These are phyloP conservation scores for Silurus glanis DNA, from an alignment of 2,113 vertebrate genomes.

Conservation along the genomic window DNA sequence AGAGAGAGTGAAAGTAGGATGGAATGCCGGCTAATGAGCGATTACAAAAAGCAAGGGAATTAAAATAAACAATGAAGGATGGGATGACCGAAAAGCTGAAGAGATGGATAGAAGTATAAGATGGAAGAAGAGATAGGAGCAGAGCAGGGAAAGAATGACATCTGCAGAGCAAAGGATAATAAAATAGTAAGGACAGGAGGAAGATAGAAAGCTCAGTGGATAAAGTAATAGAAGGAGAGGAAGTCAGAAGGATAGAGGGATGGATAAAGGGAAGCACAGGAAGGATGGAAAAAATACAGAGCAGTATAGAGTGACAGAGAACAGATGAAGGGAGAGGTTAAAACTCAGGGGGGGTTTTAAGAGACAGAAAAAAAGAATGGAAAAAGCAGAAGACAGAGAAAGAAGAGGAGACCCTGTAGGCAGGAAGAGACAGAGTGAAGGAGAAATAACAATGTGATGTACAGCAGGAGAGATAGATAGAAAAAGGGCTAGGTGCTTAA, in stretches of 20 bases:
- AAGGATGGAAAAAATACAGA: not conserved
- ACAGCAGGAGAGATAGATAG: not conserved
- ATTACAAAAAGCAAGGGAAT: not conserved
- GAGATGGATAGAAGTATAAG: not conserved
- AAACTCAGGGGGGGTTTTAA: not conserved
- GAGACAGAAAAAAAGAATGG: not conserved
- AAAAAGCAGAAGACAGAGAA: not conserved
- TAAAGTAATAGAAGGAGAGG: not conserved
- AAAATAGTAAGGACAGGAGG: not conserved
- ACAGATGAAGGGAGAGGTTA: not conserved
- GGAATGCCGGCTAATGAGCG: no score
- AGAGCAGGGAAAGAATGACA: not conserved
- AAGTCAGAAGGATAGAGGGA: not conserved
- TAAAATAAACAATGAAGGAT: not conserved
- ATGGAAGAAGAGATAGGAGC: not conserved
- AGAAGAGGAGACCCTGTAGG: not conserved
- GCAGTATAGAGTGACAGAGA: not conserved
- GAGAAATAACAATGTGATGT: not conserved
- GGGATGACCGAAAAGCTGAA: not conserved
- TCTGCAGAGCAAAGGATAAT: not conserved
- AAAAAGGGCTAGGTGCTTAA: not conserved
- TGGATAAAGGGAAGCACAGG: not conserved
- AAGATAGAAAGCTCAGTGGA: not conserved
- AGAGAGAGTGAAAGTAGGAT: not conserved
- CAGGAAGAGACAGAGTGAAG: not conserved